Base-by-base conservation (phyloP, 1,140 invertebrate genomes). In the Drosophila subobscura region DNA sequence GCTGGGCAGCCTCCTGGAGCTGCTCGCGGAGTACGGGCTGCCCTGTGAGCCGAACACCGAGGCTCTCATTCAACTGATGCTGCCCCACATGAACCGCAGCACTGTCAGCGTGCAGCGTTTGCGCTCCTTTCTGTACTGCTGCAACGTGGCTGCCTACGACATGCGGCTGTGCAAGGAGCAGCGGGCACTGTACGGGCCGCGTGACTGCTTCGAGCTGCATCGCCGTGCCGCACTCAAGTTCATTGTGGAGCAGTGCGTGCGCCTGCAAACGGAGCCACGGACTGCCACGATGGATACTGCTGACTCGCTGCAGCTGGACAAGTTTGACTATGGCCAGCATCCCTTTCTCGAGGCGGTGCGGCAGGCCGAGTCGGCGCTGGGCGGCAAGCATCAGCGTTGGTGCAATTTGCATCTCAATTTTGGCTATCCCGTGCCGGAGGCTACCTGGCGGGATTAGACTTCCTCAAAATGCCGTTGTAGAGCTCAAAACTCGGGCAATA, bases 181-280 rank as follows among this genome's bases (percentile, higher is more conserved):
- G 46, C 80, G 74, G 16, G 50, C 58, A 12, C 46, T 91, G 52
- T 91, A 84, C 27, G 91, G 91, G 0, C 33, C 42, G 6, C 58
- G 89, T 4, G 91, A 92, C 50, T 91, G 90, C 20, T 92, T 92
- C 12, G 89, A 91, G 22, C 68, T 86, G 68, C 91, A 92, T 80
- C 83, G 91, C 6, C 86, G 91, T 4, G 86, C 91, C 1, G 72
- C 79, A 6, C 70, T 91, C n/a, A 90, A 90, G 54, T 91, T 91
- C 23, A 90, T 91, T 44, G 89, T 91, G 29, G 86, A 89, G 44
- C 86, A 91, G 49, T 83, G 74, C 54, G 79, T 90, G 4, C 72
- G 89, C 20, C 40, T 90, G 49, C 45, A 85, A 10, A 53, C 51
- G 2, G 88, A 79, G 2, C 41, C n/a, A n/a, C n/a, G 79, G 42